Evolutionary conservation across 2,888 invertebrate genomes (phyloP).

Genomic region (Meghimatium bilineatum): DNA sequence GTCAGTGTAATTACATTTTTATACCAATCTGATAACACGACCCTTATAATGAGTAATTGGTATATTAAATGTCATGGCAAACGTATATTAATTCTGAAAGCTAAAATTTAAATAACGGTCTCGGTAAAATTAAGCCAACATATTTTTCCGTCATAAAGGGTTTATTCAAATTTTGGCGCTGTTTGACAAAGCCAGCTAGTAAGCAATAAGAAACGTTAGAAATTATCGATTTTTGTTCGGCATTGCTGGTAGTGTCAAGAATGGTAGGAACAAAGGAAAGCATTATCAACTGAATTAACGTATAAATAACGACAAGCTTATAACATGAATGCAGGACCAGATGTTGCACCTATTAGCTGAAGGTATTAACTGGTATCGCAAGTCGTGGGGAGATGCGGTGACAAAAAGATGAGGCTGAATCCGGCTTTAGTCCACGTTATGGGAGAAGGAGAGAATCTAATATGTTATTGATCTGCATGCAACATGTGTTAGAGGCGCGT

Average conservation of each 20-base stretch:
- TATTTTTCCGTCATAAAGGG: background rate
- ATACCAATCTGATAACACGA: background rate
- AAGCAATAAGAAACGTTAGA: background rate
- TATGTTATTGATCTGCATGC: background rate
- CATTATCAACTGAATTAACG: background rate
- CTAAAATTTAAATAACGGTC: background rate
- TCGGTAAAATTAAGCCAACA: background rate
- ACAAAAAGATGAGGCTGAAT: background rate
- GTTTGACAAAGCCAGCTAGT: no score
- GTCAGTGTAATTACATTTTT: no score
- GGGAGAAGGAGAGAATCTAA: background rate
- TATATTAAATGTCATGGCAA: background rate
- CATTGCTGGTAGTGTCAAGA: background rate
- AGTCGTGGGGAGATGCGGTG: background rate
- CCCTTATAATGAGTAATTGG: background rate
- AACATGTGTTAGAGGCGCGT: slow-evolving; percentile 10
- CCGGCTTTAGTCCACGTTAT: background rate
- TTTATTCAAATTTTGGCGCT: no score
- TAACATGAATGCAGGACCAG: background rate
- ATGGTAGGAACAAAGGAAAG: background rate
- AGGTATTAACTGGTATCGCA: background rate
- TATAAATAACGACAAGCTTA: background rate
- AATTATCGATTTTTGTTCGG: background rate
- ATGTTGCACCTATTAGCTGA: background rate
- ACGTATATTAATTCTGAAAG: background rate